Evolutionary conservation across 2,888 invertebrate species (phyloP).

Genomic region (Panorpa germanica): DNA sequence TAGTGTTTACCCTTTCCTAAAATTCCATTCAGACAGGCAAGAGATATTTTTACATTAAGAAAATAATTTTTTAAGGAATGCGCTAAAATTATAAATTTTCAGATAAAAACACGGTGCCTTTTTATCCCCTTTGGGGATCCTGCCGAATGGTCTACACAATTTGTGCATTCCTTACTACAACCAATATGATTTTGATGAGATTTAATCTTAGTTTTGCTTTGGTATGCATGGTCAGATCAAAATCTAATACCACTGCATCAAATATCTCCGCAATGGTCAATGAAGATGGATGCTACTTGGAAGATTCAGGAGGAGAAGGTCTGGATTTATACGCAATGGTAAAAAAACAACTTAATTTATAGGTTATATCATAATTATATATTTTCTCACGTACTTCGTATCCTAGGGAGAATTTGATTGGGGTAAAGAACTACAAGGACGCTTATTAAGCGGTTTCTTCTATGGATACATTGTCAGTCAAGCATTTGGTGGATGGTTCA

Average conservation of each 20-base stretch:
- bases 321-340: no score
- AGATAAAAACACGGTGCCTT: no score
- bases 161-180: slow-evolving; percentile 20
- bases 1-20: no score
- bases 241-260: slow-evolving; percentile 15
- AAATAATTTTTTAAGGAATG: no score
- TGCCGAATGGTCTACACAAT: slow-evolving; percentile 21
- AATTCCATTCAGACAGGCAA: no score
- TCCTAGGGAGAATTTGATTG: slow-evolving; percentile 27
- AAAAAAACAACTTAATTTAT: no score
- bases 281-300: neutral
- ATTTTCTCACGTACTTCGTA: neutral
- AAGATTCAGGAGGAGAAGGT: no score
- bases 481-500: slow-evolving; percentile 22
- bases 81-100: no score
- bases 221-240: slow-evolving; percentile 31
- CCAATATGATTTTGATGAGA: slow-evolving; percentile 23
- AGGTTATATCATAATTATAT: slow-evolving; percentile 2
- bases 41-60: no score
- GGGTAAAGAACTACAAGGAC: slow-evolving; percentile 29
- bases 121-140: slow-evolving; percentile 20
- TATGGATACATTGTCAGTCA: slow-evolving; percentile 26
- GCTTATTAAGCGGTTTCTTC: slow-evolving; percentile 31
- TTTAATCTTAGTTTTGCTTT: slow-evolving; percentile 32
- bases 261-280: neutral